Conservation (phyloP, 2,113 vertebrate genomes). For the Callithrix jacchus region DNA sequence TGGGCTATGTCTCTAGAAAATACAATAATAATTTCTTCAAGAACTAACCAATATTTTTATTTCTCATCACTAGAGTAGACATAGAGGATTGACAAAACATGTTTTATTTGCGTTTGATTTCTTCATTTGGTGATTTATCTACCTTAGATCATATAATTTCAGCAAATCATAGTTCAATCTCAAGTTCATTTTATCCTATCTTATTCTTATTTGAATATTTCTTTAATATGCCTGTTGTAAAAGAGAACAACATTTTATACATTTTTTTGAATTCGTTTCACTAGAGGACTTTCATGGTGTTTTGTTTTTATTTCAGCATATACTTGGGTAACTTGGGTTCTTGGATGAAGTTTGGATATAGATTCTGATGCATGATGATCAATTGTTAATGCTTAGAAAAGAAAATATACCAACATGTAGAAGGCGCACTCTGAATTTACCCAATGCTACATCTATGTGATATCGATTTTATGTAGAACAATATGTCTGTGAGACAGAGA, state of each 20-base stretch:
- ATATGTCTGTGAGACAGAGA: neutral
- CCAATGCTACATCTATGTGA: neutral
- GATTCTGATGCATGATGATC: neutral
- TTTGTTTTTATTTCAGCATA: slow-evolving; percentile 31
- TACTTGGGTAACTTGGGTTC: neutral
- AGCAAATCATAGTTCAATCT: slow-evolving; percentile 1
- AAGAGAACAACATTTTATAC: neutral
- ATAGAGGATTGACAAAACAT: neutral
- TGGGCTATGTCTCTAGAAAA: neutral
- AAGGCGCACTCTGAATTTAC: neutral
- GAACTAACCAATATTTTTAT: slow-evolving; percentile 23
- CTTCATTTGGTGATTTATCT: neutral
- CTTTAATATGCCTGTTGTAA: neutral
- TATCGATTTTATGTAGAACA: neutral
- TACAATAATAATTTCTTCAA: neutral
- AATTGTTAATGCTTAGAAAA: neutral
- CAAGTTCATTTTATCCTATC: neutral
- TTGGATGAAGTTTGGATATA: neutral
- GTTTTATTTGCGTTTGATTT: neutral
- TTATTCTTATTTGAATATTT: slow-evolving; percentile 5
- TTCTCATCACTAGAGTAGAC: neutral
- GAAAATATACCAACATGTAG: neutral
- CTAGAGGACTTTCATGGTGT: neutral
- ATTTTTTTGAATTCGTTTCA: neutral
- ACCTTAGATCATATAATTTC: neutral